phyloP scores from a whole-genome alignment of 2,888 invertebrate species.

The Thymelicus acteon region DNA sequence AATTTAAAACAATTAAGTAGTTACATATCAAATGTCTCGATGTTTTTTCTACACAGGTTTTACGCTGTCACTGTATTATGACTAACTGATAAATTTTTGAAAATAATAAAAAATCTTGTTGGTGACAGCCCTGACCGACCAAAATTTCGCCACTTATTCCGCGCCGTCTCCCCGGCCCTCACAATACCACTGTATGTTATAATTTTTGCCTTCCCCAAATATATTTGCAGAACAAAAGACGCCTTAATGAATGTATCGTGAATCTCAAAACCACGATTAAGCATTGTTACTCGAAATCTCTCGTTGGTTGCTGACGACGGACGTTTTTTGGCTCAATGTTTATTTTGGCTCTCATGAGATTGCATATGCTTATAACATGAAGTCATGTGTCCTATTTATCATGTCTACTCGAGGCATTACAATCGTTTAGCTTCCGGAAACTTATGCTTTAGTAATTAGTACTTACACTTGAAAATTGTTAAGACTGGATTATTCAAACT shows the following conservation, averaged over 20 bases:
- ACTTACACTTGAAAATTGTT: no score
- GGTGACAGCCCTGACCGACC: conserved; percentile 59
- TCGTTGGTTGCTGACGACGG: conserved; percentile 3
- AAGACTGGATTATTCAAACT: no score
- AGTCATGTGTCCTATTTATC: no score
- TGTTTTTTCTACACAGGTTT: no score
- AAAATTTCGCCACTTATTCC: conserved; percentile 72
- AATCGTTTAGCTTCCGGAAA: no score
- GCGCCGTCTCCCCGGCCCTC: conserved; percentile 60
- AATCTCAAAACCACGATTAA: conserved; percentile 80
- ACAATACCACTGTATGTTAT: conserved; percentile 81
- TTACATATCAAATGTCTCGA: no score
- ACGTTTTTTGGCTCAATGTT: conserved; percentile 22
- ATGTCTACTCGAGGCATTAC: no score
- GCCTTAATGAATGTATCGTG: conserved; percentile 82
- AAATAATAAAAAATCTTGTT: background rate
- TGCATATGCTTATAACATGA: background rate
- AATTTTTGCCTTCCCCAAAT: conserved; percentile 82
- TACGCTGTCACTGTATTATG: no score
- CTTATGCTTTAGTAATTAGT: no score
- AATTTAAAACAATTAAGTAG: no score
- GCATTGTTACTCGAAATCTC: conserved; percentile 68
- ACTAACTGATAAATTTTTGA: no score
- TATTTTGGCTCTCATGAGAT: conserved; percentile 11
- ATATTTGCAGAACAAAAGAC: conserved; percentile 78